Evolutionary conservation across 2,113 vertebrate species (phyloP).

Genomic region (Plestiodon gilberti): DNA sequence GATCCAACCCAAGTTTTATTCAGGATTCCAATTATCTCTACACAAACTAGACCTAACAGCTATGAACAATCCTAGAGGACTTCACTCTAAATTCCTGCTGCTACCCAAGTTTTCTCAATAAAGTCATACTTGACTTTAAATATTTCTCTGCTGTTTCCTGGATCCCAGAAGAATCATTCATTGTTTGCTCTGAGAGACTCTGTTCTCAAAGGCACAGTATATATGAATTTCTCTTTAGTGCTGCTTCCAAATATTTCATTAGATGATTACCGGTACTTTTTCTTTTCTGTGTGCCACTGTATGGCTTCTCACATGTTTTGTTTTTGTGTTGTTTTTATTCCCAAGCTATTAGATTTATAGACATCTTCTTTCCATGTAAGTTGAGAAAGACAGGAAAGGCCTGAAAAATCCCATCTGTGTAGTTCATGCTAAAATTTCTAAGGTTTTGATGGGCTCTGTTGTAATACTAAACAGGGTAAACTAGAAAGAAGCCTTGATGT

Average conservation of each 20-base stretch:
- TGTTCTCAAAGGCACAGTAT: neutral
- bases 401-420: neutral
- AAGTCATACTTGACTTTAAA: too few species aligned
- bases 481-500: neutral
- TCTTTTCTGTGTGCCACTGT: too few species aligned
- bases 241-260: neutral
- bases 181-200: neutral
- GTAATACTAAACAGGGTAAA: neutral
- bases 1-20: too few species aligned
- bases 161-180: too few species aligned
- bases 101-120: too few species aligned
- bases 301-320: too few species aligned
- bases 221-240: neutral
- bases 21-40: too few species aligned
- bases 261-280: neutral
- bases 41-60: too few species aligned
- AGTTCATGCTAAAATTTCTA: neutral
- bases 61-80: too few species aligned
- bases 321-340: too few species aligned
- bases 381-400: neutral
- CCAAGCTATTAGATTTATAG: too few species aligned
- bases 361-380: neutral
- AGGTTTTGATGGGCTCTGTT: neutral
- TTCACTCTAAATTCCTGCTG: too few species aligned
- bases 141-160: neutral